A percentile compares a stretch with the other conserved stretches of the same genome.
Conservation (phyloP, 2,888 invertebrate genomes). For the Apeira syringaria region DNA sequence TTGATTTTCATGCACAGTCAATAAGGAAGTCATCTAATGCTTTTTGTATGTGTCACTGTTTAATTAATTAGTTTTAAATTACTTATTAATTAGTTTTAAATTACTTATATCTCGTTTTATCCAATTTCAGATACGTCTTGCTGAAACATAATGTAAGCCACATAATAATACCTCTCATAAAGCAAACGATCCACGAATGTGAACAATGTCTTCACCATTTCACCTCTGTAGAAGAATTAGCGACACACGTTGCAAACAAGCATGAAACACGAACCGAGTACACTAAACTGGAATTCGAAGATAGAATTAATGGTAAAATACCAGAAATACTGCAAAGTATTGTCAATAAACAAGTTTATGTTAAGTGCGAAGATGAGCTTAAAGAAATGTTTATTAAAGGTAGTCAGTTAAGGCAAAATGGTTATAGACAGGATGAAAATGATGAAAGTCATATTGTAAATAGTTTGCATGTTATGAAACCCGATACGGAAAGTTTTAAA, state of each 20-base stretch:
- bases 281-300: background rate
- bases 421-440: background rate
- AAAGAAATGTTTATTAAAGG: slow-evolving; percentile 8
- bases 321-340: slow-evolving; percentile 18
- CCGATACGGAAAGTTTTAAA: background rate
- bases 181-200: slow-evolving; percentile 37
- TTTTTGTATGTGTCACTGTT: too few species aligned
- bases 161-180: slow-evolving; percentile 51
- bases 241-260: slow-evolving; percentile 31
- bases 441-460: background rate
- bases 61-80: background rate
- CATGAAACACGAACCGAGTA: background rate
- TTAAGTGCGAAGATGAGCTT: slow-evolving; percentile 22
- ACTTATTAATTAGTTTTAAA: background rate
- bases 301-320: slow-evolving; percentile 10
- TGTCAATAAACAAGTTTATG: slow-evolving; percentile 14
- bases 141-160: slow-evolving; percentile 48
- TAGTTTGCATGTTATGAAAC: background rate
- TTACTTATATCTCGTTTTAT: background rate
- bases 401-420: slow-evolving; percentile 1
- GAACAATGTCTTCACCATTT: slow-evolving; percentile 37
- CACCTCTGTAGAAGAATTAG: slow-evolving; percentile 32
- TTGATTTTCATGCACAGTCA: too few species aligned
- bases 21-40: too few species aligned
- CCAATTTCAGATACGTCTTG: slow-evolving; percentile 40